Evolutionary conservation across 2,113 vertebrate species (phyloP).

Genomic region (Aptenodytes patagonicus): DNA sequence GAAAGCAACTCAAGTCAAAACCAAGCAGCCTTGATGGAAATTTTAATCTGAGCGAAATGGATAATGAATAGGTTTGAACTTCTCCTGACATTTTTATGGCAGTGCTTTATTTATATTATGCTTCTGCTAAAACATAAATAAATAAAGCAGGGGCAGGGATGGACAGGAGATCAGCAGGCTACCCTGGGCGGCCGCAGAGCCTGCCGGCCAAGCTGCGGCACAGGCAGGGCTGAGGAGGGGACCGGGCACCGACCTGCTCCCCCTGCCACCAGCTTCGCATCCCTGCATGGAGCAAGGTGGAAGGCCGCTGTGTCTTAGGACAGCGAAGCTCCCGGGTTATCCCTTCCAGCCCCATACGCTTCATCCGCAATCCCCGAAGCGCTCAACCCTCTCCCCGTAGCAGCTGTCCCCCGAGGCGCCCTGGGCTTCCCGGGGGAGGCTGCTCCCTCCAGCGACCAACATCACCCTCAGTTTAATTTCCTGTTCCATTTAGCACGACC

Average conservation of each 20-base stretch:
- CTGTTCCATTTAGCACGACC: background rate
- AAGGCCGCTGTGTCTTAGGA: fast-evolving
- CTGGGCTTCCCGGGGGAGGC: too few species aligned
- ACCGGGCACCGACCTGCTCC: background rate
- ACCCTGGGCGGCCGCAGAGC: background rate
- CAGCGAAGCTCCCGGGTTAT: background rate
- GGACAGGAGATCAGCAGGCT: background rate
- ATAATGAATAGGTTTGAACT: constrained; percentile 84
- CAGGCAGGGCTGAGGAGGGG: background rate
- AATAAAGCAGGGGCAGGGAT: constrained; percentile 1
- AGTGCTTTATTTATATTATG: constrained; percentile 72
- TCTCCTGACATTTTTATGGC: constrained; percentile 74
- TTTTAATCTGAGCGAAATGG: constrained; percentile 77
- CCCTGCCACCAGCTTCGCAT: fast-evolving
- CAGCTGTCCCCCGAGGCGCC: too few species aligned
- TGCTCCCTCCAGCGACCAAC: background rate
- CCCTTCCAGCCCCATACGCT: background rate
- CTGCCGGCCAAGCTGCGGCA: background rate
- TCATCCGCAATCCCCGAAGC: background rate
- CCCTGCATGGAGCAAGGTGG: background rate
- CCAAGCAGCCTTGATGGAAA: constrained; percentile 76
- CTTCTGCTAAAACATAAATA: constrained; percentile 66
- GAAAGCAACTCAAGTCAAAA: constrained; percentile 74
- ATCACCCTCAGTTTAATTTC: background rate
- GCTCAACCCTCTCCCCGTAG: background rate